Base-by-base conservation (phyloP, 1,140 invertebrate species). In the Oryzaephilus surinamensis region DNA sequence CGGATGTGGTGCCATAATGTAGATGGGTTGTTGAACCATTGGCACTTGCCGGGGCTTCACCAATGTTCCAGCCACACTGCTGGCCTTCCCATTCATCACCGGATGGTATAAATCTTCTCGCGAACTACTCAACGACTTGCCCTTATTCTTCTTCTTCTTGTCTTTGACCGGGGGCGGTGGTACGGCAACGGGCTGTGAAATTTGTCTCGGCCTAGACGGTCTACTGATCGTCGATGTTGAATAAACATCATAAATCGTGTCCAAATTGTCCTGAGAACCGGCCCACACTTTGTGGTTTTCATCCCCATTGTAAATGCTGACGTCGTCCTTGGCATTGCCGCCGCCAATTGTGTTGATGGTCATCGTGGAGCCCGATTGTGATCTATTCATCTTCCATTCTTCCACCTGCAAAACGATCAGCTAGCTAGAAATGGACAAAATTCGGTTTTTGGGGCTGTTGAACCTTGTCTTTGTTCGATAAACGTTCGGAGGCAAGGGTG, bases 221-320 rank as follows among this genome's bases (percentile, higher is more conserved):
- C 83, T 73, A 6, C 79, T 72, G 46, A 86, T 71, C 12, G 87
- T 84, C 12, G 81, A 76, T 1, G 69, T 74, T 3, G 72, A 69
- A 43, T 77, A 81, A 32, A 85, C 74, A 20, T 84, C 81, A 51
- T 89, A 86, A 30, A 73, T 68, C 16, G 63, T 75, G 39, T 81
- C 77, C 5, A 79, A 57, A 31, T 83, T 74, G 43, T 87, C 84
- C 36, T 79, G 70, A 24, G 79, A 80, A 6, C 81, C 79, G 0
- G 80, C 81, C 88, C 88, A 93, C 2, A 93, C 82, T 63, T 95
- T 94, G 57, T 93, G 89, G 54, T 93, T 94, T 57, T 92, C 88
- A 54, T 92, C 84, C 1, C 84, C 86, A 54, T 90, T 90, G 56
- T 84, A 89, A 14, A 87, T 58, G 27, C 60, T 63, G 11, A 61